phyloP scores from a whole-genome alignment of 2,888 invertebrate genomes.

The Tipula vernalis region DNA sequence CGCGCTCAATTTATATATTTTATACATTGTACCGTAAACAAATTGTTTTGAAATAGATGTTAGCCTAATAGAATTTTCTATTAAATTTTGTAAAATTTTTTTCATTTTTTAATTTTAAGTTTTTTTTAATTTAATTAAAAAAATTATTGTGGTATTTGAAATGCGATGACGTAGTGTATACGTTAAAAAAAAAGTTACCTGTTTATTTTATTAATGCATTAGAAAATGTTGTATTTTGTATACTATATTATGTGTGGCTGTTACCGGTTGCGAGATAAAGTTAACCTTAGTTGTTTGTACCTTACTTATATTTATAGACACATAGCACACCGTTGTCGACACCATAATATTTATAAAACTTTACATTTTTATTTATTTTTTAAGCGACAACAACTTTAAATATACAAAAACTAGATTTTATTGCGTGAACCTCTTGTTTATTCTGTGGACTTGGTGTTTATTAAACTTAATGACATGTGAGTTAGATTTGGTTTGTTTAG shows the following conservation, averaged over 20 bases:
- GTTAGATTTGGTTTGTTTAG: background rate
- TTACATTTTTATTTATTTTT: background rate
- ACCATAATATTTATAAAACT: background rate
- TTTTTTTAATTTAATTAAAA: background rate
- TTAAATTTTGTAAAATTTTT: conserved; percentile 1
- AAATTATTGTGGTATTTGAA: too few relatives aligned
- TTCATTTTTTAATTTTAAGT: background rate
- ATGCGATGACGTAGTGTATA: too few relatives aligned
- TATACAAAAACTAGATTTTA: background rate
- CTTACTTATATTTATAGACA: background rate
- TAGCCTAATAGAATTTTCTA: background rate
- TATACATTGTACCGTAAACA: background rate
- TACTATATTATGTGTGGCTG: background rate
- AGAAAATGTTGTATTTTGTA: background rate
- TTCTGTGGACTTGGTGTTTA: background rate
- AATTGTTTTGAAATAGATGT: background rate
- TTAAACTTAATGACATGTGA: background rate
- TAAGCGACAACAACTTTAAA: background rate
- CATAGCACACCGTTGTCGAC: background rate
- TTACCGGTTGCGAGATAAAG: background rate
- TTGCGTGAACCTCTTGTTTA: background rate
- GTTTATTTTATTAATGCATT: background rate
- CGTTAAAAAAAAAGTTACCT: background rate
- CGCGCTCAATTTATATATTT: background rate
- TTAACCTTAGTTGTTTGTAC: conserved; percentile 1